Percentiles rank a stretch among this genome's conserved stretches.
Evolutionary conservation across 2,888 invertebrate species (phyloP).

Genomic region (Acrobeloides nanus): DNA sequence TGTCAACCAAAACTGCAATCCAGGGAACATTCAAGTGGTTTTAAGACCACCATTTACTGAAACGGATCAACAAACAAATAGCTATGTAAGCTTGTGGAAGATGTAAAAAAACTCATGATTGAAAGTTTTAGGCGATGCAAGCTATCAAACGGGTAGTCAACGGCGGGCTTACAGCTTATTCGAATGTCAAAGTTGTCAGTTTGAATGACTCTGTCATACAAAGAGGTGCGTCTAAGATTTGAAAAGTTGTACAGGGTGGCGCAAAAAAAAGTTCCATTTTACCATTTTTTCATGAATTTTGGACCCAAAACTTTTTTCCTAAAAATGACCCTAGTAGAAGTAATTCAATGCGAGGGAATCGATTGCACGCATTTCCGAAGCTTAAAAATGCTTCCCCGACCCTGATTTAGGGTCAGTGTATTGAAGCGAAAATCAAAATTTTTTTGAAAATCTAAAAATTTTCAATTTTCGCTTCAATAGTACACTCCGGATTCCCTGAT

Average conservation of each 20-base stretch:
- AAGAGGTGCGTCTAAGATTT: conserved; percentile 8
- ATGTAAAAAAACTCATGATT: conserved; percentile 1
- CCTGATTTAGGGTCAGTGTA: no score
- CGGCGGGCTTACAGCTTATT: conserved; percentile 9
- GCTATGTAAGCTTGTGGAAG: conserved; percentile 21
- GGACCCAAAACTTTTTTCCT: no score
- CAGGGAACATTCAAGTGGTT: conserved; percentile 13
- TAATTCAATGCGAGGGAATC: no score
- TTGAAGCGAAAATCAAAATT: no score
- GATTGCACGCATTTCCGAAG: no score
- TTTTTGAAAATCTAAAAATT: not conserved
- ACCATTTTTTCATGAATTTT: no score
- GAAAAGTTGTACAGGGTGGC: no score
- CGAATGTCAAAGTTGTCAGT: conserved; percentile 15
- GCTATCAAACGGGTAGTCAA: conserved; percentile 25
- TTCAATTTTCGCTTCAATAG: conserved; percentile 1
- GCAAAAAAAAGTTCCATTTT: not conserved
- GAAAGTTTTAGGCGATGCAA: conserved; percentile 21
- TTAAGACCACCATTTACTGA: conserved; percentile 32
- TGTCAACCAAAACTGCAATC: conserved; percentile 6
- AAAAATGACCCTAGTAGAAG: no score
- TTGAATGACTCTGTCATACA: conserved; percentile 15
- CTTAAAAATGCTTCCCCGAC: no score
- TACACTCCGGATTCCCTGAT: no score
- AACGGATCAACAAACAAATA: conserved; percentile 26